phyloP scores from a whole-genome alignment of 2,113 vertebrate genomes.

The Odontophorus gujanensis region DNA sequence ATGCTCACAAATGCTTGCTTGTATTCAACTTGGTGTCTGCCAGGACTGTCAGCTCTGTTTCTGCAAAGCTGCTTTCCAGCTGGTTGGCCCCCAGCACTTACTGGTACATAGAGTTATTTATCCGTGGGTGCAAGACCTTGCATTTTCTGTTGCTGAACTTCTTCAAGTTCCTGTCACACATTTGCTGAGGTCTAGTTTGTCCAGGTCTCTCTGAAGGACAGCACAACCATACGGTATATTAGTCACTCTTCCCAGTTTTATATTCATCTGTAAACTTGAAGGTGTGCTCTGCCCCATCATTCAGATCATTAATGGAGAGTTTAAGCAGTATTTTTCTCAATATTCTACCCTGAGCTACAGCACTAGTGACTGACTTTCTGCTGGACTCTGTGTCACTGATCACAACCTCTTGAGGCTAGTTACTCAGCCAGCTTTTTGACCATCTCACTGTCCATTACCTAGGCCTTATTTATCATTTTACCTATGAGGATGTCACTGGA shows the following conservation, averaged over 20 bases:
- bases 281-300: rapidly evolving
- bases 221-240: neutral
- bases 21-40: neutral
- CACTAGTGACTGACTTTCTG: neutral
- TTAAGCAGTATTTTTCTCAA: neutral
- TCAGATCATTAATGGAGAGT: neutral
- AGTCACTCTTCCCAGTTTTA: neutral
- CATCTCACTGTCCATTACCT: neutral
- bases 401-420: neutral
- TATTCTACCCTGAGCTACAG: neutral
- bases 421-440: neutral
- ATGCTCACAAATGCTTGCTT: neutral
- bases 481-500: neutral
- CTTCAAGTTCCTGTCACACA: neutral
- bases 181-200: neutral
- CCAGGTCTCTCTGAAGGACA: neutral
- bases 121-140: neutral
- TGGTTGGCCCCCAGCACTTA: neutral
- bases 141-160: too few species aligned
- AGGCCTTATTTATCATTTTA: neutral
- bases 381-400: too few species aligned
- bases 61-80: neutral
- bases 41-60: neutral
- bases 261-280: neutral
- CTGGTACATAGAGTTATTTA: neutral